Evolutionary conservation across 1,140 invertebrate genomes (phyloP).

Genomic region (Drosophila funebris): DNA sequence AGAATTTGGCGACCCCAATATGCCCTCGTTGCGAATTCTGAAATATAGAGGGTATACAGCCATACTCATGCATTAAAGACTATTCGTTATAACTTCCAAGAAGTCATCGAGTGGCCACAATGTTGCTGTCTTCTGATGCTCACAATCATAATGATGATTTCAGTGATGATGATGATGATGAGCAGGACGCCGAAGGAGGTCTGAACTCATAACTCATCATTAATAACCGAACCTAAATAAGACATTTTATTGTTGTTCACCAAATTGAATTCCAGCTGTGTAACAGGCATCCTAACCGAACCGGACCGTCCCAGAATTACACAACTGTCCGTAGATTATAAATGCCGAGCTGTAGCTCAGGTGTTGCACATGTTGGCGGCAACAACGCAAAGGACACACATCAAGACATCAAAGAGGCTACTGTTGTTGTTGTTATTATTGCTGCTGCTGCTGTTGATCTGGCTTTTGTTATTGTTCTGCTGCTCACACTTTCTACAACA

Average conservation of each 20-base stretch:
- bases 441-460: slow-evolving; percentile 29
- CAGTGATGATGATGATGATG: slow-evolving; percentile 35
- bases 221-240: slow-evolving; percentile 81
- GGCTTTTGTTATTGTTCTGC: slow-evolving; percentile 11
- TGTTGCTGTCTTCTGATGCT: slow-evolving; percentile 13
- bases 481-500: slow-evolving; percentile 61
- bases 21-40: not conserved
- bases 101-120: slow-evolving; percentile 47
- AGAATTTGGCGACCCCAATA: not conserved
- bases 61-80: slow-evolving; percentile 1
- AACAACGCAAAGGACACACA: slow-evolving; percentile 39
- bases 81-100: slow-evolving; percentile 58
- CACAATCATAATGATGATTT: slow-evolving; percentile 3
- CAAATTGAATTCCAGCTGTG: slow-evolving; percentile 78
- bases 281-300: slow-evolving; percentile 17
- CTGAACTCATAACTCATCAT: slow-evolving; percentile 80
- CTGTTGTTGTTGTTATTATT: no score
- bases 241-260: slow-evolving; percentile 75
- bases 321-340: slow-evolving; percentile 33
- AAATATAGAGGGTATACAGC: not conserved
- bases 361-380: slow-evolving; percentile 51
- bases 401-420: slow-evolving; percentile 60
- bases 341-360: slow-evolving; percentile 22
- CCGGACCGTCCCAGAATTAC: slow-evolving; percentile 11
- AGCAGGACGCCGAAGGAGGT: slow-evolving; percentile 59